A percentile compares a stretch with the other conserved stretches of the same genome.
Conservation (phyloP, 2,113 vertebrate genomes). For the Scolopax mira region DNA sequence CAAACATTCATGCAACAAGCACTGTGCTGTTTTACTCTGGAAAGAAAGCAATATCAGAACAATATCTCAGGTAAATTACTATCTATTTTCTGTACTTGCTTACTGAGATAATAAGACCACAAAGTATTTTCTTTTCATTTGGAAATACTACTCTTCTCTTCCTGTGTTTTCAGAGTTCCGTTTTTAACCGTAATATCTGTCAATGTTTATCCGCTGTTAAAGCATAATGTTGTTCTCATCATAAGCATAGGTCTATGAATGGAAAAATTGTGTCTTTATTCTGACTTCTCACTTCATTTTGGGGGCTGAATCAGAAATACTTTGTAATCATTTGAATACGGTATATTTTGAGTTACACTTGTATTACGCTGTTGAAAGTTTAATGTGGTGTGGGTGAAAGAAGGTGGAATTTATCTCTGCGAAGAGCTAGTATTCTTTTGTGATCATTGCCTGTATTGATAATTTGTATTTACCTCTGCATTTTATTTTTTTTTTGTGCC, state of each 20-base stretch:
- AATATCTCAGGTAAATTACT: background rate
- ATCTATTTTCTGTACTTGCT: background rate
- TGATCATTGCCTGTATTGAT: background rate
- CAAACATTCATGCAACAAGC: background rate
- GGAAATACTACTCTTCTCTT: background rate
- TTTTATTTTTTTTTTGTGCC: constrained; percentile 1
- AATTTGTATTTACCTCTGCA: background rate
- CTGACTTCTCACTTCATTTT: background rate
- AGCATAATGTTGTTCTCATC: background rate
- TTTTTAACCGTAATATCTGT: background rate
- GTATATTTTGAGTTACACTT: background rate
- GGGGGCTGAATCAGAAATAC: background rate
- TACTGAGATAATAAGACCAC: background rate
- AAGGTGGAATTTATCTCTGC: background rate
- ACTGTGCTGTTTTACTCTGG: background rate
- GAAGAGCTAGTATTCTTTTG: background rate
- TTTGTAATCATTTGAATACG: background rate
- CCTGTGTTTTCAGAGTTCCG: background rate
- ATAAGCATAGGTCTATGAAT: background rate
- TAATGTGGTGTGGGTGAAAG: background rate
- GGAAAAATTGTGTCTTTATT: background rate
- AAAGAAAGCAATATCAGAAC: background rate
- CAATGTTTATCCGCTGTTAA: background rate
- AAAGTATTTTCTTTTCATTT: background rate
- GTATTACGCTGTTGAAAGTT: background rate